These are phyloP conservation scores for Holacanthus passer DNA, from an alignment of 2,113 vertebrate genomes.

Conservation along the genomic window DNA sequence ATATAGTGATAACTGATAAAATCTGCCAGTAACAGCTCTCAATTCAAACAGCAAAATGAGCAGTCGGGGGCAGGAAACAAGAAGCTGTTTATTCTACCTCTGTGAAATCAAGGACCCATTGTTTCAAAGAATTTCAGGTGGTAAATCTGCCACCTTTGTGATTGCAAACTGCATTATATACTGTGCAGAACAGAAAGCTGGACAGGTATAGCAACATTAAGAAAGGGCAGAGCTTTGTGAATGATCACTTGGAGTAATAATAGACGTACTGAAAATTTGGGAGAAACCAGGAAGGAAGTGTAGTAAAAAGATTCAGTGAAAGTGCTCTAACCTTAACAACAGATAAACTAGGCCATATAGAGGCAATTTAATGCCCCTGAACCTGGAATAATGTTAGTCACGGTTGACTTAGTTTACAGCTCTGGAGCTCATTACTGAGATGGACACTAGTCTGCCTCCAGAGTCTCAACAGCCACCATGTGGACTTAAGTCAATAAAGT, in stretches of 20 bases:
- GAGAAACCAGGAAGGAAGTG: background rate
- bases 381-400: constrained; percentile 67
- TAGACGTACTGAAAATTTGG: constrained; percentile 25
- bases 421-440: constrained; percentile 65
- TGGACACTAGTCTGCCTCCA: constrained; percentile 64
- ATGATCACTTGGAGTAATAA: background rate
- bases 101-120: background rate
- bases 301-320: constrained; percentile 31
- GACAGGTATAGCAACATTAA: background rate
- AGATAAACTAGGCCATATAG: constrained; percentile 39
- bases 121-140: background rate
- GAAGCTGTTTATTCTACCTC: background rate
- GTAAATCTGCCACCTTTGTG: background rate
- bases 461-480: constrained; percentile 71
- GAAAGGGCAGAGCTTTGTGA: background rate
- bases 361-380: constrained; percentile 55
- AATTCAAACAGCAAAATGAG: background rate
- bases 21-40: background rate
- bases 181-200: background rate
- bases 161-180: background rate
- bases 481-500: constrained; percentile 78
- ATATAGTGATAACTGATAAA: background rate
- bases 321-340: constrained; percentile 7
- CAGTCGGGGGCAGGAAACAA: background rate
- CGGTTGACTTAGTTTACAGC: constrained; percentile 67